Evolutionary conservation across 2,113 vertebrate genomes (phyloP), one percentile per base, ranked within the genome.

Genomic region (Atractosteus spatula): DNA sequence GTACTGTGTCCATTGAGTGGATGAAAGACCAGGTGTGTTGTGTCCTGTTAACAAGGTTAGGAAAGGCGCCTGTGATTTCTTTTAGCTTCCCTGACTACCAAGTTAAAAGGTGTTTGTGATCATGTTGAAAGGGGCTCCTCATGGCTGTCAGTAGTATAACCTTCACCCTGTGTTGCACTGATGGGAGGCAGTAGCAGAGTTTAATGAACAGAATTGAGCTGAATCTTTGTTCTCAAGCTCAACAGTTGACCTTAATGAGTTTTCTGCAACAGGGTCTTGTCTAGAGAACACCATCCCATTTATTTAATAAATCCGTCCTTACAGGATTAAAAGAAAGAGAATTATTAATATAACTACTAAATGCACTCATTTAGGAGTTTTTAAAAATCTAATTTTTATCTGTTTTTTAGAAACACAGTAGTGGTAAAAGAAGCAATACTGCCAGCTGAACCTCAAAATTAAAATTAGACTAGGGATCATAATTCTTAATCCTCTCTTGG

Each of bases 91-190:
- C 57, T 13, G 17, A 8, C 17, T 8, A 41, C 5, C 14, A 41
- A 41, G 8, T 71, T 59, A 71, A 68, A 76, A 71, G 57, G 55
- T 71, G 70, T 76, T 72, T 72, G 74, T 64, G 55, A 56, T 47
- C 55, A 57, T 76, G 74, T 62, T 76, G 74, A 76, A 68, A 72
- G 71, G 11, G 14, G 17, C 74, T 71, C 8, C 51, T 11, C 41
- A 11, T 59, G 61, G 13, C 41, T 66, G 55, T 62, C 57, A 56
- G n/a, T 44, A 55, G 42, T 69, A n/a, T 62, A 59, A 41, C 56
- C 61, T 47, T 69, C 66, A 55, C 66, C 66, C 51, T 12, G 51
- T 14, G 6, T 11, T 11, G 51, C 51, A 55, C 17, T 3, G 17
- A 68, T n/a, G 51, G n/a, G 45, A 55, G 45, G 45, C 13, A 12